Conservation (phyloP, 2,888 invertebrate species). For the Tribolium freemani region DNA sequence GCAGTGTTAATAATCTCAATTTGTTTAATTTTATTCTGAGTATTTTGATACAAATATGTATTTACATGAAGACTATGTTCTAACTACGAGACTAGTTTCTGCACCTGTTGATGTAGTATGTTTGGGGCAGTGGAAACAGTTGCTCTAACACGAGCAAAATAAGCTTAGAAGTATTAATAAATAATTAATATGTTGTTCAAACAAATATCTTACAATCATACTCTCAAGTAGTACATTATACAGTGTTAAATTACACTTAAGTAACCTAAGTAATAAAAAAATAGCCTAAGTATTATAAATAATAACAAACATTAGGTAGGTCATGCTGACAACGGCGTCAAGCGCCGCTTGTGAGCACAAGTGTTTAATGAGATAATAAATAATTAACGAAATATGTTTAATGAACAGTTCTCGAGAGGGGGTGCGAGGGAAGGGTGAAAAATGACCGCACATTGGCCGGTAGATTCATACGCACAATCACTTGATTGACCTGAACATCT, state of each 20-base stretch:
- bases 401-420: conserved; percentile 40
- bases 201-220: conserved; percentile 57
- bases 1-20: neutral
- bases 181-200: conserved; percentile 56
- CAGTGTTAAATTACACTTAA: conserved; percentile 52
- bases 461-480: conserved; percentile 56
- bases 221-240: conserved; percentile 57
- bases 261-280: conserved; percentile 50
- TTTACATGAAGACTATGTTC: conserved; percentile 62
- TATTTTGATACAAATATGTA: conserved; percentile 54
- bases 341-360: conserved; percentile 58
- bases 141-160: conserved; percentile 50
- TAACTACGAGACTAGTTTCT: conserved; percentile 66
- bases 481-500: conserved; percentile 67
- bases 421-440: conserved; percentile 25
- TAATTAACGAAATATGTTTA: conserved; percentile 8
- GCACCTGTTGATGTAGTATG: conserved; percentile 53
- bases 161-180: conserved; percentile 52
- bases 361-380: conserved; percentile 51
- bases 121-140: conserved; percentile 51
- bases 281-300: conserved; percentile 61
- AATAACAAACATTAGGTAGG: conserved; percentile 54
- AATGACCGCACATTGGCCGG: conserved; percentile 40
- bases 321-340: conserved; percentile 55
- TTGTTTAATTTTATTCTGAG: conserved; percentile 47